Conservation (phyloP, 2,888 invertebrate species). For the Nemotelus nigrinus region DNA sequence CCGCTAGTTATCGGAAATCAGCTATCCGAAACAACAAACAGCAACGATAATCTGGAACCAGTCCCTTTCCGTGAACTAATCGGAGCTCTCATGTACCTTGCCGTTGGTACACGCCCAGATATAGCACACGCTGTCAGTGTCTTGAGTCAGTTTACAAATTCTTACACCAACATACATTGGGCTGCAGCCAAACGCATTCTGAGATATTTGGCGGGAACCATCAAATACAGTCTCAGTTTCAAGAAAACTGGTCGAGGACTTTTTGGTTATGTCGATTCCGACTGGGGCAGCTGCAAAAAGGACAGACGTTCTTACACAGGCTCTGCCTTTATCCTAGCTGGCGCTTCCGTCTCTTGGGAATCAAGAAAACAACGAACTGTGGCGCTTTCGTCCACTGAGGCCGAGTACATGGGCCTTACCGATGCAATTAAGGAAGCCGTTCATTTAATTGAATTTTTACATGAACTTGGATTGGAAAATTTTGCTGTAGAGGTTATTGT, state of each 20-base stretch:
- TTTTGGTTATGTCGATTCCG: conserved; percentile 29
- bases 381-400: conserved; percentile 16
- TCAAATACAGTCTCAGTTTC: neutral
- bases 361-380: conserved; percentile 18
- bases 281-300: conserved; percentile 43
- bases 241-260: neutral
- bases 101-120: conserved; percentile 21
- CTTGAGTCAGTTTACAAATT: conserved; percentile 7
- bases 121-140: conserved; percentile 6
- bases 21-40: neutral
- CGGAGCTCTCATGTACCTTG: conserved; percentile 25
- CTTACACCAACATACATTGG: conserved; percentile 6
- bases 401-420: conserved; percentile 18
- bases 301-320: conserved; percentile 45
- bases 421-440: conserved; percentile 28
- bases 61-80: conserved; percentile 31
- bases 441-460: conserved; percentile 7
- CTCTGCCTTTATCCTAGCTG: conserved; percentile 5
- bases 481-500: conserved; percentile 34
- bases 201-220: neutral
- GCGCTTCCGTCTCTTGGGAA: conserved; percentile 1
- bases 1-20: conserved; percentile 36
- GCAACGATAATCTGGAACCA: neutral
- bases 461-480: conserved; percentile 4
- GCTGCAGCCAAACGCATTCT: conserved; percentile 5